phyloP scores from a whole-genome alignment of 2,113 vertebrate genomes.

The Microcebus lehilahytsara region DNA sequence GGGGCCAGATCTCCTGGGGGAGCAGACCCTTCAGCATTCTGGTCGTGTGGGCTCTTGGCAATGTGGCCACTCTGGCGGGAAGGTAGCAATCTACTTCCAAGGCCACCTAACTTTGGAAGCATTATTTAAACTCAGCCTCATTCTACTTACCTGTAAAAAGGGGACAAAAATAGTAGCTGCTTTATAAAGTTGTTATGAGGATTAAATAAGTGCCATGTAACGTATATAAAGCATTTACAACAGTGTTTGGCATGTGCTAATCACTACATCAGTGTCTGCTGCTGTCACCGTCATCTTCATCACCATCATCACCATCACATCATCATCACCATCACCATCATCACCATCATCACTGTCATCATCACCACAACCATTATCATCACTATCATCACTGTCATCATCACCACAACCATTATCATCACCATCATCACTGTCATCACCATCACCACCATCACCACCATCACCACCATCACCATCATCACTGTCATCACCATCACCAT shows the following conservation, averaged over 20 bases:
- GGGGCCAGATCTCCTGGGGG: background rate
- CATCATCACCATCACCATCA: no score
- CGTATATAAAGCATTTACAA: background rate
- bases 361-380: no score
- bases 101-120: background rate
- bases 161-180: background rate
- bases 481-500: background rate
- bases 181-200: background rate
- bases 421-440: no score
- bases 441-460: no score
- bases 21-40: background rate
- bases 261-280: background rate
- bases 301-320: no score
- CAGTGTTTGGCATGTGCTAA: background rate
- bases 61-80: background rate
- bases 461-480: no score
- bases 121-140: background rate
- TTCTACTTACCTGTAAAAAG: background rate
- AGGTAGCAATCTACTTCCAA: background rate
- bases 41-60: no score
- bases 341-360: no score
- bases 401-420: no score
- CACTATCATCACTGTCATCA: no score
- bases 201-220: background rate
- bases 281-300: no score